Evolutionary conservation across 2,888 invertebrate genomes (phyloP).

Genomic region (Spisula subtruncata): DNA sequence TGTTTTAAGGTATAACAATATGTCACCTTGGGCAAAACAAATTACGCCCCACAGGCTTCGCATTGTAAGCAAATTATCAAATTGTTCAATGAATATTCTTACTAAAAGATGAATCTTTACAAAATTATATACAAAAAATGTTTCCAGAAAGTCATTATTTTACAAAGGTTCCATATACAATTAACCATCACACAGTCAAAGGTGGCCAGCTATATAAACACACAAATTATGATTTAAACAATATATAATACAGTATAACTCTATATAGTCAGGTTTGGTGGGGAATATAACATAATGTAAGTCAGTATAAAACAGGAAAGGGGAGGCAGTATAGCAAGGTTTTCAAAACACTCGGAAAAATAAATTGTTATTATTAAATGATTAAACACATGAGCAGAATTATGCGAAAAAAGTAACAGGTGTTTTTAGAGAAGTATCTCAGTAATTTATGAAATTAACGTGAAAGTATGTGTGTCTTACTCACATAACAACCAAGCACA

Average conservation of each 20-base stretch:
- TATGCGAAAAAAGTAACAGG: too few relatives aligned
- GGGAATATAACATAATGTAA: neutral
- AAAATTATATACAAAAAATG: constrained; percentile 46
- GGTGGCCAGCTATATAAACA: constrained; percentile 5
- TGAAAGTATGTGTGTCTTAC: neutral
- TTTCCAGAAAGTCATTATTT: constrained; percentile 6
- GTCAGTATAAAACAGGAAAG: neutral
- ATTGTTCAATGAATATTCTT: constrained; percentile 43
- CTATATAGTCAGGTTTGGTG: neutral
- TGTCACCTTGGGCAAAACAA: constrained; percentile 82
- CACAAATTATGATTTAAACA: constrained; percentile 15
- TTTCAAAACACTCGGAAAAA: neutral
- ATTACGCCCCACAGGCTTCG: constrained; percentile 82
- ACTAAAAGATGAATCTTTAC: constrained; percentile 24
- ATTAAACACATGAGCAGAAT: too few relatives aligned
- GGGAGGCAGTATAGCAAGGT: neutral
- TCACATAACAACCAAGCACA: neutral
- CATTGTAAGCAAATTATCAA: constrained; percentile 50
- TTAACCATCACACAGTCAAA: neutral
- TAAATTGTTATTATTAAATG: too few relatives aligned
- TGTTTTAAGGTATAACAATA: constrained; percentile 78
- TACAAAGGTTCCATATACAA: constrained; percentile 8
- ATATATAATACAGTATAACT: constrained; percentile 23
- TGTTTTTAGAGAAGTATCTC: too few relatives aligned
- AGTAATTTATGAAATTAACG: too few relatives aligned